Conservation (phyloP, 2,797 vertebrate species). For the Salarias fasciatus region DNA sequence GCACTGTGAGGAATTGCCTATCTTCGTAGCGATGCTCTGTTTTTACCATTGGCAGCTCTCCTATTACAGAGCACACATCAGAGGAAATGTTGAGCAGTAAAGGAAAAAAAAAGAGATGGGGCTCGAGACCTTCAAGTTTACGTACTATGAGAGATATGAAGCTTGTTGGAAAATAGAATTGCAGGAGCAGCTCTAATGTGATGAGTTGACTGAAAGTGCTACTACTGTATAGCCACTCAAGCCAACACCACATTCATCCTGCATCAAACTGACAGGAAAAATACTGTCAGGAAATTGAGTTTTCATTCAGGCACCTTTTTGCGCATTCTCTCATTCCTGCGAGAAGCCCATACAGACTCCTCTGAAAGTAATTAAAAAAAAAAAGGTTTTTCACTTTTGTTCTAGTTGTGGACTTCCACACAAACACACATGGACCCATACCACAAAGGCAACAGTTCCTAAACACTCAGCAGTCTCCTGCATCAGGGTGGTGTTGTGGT, state of each 20-base stretch:
- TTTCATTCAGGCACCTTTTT: slow-evolving; percentile 64
- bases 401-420: slow-evolving; percentile 24
- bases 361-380: slow-evolving; percentile 34
- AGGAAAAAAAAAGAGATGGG: slow-evolving; percentile 35
- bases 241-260: slow-evolving; percentile 72
- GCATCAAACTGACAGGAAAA: slow-evolving; percentile 60
- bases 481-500: slow-evolving; percentile 78
- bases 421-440: slow-evolving; percentile 52
- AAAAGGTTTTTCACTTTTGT: slow-evolving; percentile 25
- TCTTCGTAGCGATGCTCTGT: slow-evolving; percentile 33
- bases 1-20: slow-evolving; percentile 24
- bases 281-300: slow-evolving; percentile 73
- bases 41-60: slow-evolving; percentile 53
- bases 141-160: slow-evolving; percentile 48
- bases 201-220: slow-evolving; percentile 68
- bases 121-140: slow-evolving; percentile 33
- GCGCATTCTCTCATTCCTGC: slow-evolving; percentile 37
- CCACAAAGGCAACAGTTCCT: slow-evolving; percentile 64
- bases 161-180: slow-evolving; percentile 55
- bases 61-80: slow-evolving; percentile 54
- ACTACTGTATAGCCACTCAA: slow-evolving; percentile 67
- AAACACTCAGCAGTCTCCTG: slow-evolving; percentile 66
- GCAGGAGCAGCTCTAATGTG: slow-evolving; percentile 65
- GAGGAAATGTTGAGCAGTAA: slow-evolving; percentile 37
- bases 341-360: slow-evolving; percentile 44